These are phyloP conservation scores for Lepus timidus DNA, from an alignment of 2,113 vertebrate genomes.

Conservation along the genomic window DNA sequence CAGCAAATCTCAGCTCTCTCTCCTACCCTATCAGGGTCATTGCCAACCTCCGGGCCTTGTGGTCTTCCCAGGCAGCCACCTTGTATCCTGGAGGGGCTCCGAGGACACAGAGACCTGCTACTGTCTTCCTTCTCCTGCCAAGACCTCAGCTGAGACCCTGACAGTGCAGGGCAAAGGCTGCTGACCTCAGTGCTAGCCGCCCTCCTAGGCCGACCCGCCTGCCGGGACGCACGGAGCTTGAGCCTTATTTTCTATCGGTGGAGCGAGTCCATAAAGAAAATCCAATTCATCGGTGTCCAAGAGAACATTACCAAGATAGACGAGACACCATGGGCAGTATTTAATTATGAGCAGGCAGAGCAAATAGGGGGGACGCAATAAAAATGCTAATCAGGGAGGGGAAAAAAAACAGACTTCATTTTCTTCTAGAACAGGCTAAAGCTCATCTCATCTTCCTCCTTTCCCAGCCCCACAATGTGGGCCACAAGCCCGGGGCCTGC, in stretches of 20 bases:
- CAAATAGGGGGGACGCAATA: constrained; percentile 81
- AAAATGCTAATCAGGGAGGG: constrained; percentile 81
- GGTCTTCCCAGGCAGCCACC: neutral
- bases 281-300: constrained; percentile 77
- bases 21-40: neutral
- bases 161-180: neutral
- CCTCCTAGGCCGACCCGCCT: neutral
- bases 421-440: constrained; percentile 70
- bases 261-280: constrained; percentile 77
- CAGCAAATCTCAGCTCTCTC: neutral
- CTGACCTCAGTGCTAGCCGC: neutral
- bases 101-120: neutral
- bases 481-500: neutral
- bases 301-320: constrained; percentile 80
- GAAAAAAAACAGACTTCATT: constrained; percentile 54
- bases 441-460: neutral
- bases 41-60: neutral
- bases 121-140: neutral
- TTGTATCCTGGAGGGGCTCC: neutral
- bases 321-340: constrained; percentile 82
- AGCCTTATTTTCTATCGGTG: constrained; percentile 58
- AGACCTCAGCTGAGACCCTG: neutral
- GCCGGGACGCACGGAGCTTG: neutral
- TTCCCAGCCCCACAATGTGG: neutral
- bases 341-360: constrained; percentile 83